phyloP scores from a whole-genome alignment of 64 coral and sea anemone species.

The Platygyra sinensis region DNA sequence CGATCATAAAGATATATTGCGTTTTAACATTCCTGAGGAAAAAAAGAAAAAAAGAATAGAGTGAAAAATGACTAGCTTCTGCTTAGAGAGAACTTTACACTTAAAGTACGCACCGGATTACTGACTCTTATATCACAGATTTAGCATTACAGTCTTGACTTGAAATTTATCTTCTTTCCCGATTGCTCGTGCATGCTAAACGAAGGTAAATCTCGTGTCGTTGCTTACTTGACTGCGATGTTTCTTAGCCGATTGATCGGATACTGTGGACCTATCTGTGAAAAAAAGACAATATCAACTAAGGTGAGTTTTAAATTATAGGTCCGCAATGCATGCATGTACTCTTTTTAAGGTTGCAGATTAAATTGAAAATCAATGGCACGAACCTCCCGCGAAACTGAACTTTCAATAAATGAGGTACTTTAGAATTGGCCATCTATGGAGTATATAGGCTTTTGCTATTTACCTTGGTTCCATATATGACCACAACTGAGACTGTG shows the following conservation, averaged over 20 bases:
- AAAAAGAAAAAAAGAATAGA: not conserved
- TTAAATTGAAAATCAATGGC: not conserved
- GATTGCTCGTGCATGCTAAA: no score
- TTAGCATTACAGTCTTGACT: no score
- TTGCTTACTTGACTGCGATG: slow-evolving; percentile 3
- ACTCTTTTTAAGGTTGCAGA: not conserved
- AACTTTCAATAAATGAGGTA: not conserved
- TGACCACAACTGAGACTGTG: not conserved
- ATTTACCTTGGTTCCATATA: slow-evolving; percentile 32
- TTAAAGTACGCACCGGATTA: no score
- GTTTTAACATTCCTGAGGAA: slow-evolving; percentile 14
- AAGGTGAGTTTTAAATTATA: not conserved
- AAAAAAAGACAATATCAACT: not conserved
- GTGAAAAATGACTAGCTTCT: not conserved
- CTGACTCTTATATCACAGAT: no score
- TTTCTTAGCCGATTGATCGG: slow-evolving; percentile 20
- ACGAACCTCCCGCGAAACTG: not conserved
- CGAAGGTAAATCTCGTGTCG: not conserved
- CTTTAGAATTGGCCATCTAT: not conserved
- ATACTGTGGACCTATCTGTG: slow-evolving; percentile 27
- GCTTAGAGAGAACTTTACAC: no score
- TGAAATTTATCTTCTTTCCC: no score
- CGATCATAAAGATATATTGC: slow-evolving; percentile 12
- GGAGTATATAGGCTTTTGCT: not conserved
- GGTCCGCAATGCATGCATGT: not conserved